A percentile compares a stretch with the other conserved stretches of the same genome.
Evolutionary conservation across 2,113 vertebrate species (phyloP).

Genomic region (Oreotrochilus melanogaster): DNA sequence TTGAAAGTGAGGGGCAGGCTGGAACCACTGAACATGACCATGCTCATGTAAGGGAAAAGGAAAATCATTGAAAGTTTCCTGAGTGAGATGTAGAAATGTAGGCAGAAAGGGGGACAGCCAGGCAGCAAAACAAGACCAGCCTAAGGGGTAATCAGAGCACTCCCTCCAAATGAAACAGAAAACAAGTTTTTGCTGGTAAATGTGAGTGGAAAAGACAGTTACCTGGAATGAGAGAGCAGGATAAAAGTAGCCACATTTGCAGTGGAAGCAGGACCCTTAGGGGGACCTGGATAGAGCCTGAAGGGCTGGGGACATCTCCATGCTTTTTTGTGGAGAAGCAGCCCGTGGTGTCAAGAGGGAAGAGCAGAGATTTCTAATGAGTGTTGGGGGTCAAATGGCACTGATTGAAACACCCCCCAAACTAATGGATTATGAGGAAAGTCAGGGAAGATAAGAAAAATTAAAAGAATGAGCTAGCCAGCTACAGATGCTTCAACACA

Average conservation of each 20-base stretch:
- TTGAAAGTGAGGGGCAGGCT: not conserved
- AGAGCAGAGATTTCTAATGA: not conserved
- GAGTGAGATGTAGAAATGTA: not conserved
- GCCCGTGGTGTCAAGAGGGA: not conserved
- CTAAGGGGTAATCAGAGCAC: not conserved
- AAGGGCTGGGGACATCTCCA: not conserved
- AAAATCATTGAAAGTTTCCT: not conserved
- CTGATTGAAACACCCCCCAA: not conserved
- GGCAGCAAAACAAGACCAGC: not conserved
- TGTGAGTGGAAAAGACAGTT: not conserved
- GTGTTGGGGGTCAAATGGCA: not conserved
- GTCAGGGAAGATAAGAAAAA: not conserved
- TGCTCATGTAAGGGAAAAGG: rapidly evolving
- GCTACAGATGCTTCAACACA: not conserved
- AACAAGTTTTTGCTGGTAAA: not conserved
- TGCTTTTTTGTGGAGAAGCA: not conserved
- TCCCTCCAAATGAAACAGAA: not conserved
- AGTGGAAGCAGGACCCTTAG: not conserved
- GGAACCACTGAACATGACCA: not conserved
- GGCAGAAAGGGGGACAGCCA: not conserved
- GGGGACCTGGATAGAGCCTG: not conserved
- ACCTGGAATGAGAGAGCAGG: not conserved
- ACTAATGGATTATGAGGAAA: not conserved
- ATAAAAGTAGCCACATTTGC: not conserved
- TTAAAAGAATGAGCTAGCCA: not conserved